Evolutionary conservation across 1,140 invertebrate genomes (phyloP).

Genomic region (Drosophila watanabei): DNA sequence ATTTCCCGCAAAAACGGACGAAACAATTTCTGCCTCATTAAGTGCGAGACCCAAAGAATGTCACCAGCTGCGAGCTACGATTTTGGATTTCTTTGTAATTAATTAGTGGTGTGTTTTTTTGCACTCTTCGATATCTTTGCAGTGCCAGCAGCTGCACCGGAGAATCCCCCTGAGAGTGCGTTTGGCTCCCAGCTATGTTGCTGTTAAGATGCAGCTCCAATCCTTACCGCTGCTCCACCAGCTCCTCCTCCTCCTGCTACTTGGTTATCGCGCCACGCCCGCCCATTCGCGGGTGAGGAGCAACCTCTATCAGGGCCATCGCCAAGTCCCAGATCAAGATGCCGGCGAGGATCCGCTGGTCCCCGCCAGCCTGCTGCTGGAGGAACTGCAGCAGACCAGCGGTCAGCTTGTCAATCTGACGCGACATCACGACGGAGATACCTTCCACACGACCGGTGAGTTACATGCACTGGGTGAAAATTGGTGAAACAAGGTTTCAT

Average conservation of each 20-base stretch:
- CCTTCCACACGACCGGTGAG: conserved; percentile 87
- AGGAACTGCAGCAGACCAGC: conserved; percentile 73
- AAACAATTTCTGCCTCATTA: conserved; percentile 81
- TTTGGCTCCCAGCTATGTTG: conserved; percentile 60
- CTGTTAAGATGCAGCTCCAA: conserved; percentile 71
- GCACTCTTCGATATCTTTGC: not conserved
- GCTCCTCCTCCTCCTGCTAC: conserved; percentile 14
- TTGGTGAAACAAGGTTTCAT: not conserved
- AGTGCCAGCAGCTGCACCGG: conserved; percentile 35
- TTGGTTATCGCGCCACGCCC: conserved; percentile 38
- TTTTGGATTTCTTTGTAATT: conserved; percentile 68
- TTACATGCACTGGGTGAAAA: conserved; percentile 8
- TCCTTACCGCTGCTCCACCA: conserved; percentile 44
- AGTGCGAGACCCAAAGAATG: conserved; percentile 61
- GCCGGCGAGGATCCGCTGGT: conserved; percentile 41
- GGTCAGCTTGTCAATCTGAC: conserved; percentile 85
- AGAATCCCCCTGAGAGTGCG: conserved; percentile 42
- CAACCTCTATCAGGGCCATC: conserved; percentile 23
- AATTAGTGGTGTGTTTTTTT: conserved; percentile 44
- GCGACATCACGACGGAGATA: conserved; percentile 87
- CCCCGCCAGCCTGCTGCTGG: conserved; percentile 79
- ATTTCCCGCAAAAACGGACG: conserved; percentile 71
- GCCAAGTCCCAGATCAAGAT: conserved; percentile 16
- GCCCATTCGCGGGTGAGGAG: conserved; percentile 19
- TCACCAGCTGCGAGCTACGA: conserved; percentile 50